Evolutionary conservation across 1,140 invertebrate genomes (phyloP).

Genomic region (Scaptomyza montana): DNA sequence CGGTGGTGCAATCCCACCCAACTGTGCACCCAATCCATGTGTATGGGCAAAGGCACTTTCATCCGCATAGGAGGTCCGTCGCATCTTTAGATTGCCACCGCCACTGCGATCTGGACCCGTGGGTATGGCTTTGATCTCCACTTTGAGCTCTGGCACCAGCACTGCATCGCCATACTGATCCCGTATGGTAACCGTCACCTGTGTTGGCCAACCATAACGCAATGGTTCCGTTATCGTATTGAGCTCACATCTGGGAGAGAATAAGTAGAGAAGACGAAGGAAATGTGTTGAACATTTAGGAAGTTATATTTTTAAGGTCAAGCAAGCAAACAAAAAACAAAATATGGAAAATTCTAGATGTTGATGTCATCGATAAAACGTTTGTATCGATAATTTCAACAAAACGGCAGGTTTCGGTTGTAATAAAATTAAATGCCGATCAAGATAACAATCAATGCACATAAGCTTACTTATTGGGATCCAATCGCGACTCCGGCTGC

Average conservation of each 20-base stretch:
- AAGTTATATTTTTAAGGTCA: too few relatives aligned
- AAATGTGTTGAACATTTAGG: too few relatives aligned
- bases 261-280: too few relatives aligned
- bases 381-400: too few relatives aligned
- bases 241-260: constrained; percentile 88
- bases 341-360: too few relatives aligned
- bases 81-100: constrained; percentile 53
- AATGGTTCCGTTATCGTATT: constrained; percentile 90
- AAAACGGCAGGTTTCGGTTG: too few relatives aligned
- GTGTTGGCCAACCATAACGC: constrained; percentile 91
- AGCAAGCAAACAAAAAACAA: too few relatives aligned
- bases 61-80: constrained; percentile 49
- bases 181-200: constrained; percentile 92
- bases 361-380: too few relatives aligned
- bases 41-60: constrained; percentile 32
- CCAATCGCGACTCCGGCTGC: constrained; percentile 95
- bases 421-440: too few relatives aligned
- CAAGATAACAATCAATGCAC: too few relatives aligned
- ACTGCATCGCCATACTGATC: constrained; percentile 97
- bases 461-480: constrained; percentile 87
- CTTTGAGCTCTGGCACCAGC: constrained; percentile 92
- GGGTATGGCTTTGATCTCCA: constrained; percentile 84
- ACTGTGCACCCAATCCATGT: constrained; percentile 8
- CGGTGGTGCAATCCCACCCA: constrained; percentile 85
- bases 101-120: constrained; percentile 83